Conservation (phyloP, 2,888 invertebrate genomes). For the Hydrotaea cyrtoneurina region DNA sequence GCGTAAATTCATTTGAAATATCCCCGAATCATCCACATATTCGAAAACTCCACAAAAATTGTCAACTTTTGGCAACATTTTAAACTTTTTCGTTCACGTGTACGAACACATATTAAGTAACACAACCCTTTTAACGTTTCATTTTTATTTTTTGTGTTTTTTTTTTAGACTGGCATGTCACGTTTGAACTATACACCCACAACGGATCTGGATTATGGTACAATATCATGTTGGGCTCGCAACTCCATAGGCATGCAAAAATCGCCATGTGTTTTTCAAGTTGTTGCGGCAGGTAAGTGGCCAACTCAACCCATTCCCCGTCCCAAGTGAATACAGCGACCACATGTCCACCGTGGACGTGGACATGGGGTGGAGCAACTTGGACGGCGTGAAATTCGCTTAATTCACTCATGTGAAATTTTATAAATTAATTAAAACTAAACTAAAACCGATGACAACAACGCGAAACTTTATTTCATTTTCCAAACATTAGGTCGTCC, state of each 20-base stretch:
- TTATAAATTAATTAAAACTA: slow-evolving; percentile 54
- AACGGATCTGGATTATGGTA: slow-evolving; percentile 94
- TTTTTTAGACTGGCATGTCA: slow-evolving; percentile 79
- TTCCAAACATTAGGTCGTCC: slow-evolving; percentile 86
- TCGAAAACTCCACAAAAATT: neutral
- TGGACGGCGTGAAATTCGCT: neutral
- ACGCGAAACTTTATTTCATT: slow-evolving; percentile 35
- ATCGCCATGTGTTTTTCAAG: slow-evolving; percentile 92
- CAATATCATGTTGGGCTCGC: slow-evolving; percentile 91
- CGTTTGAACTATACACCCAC: slow-evolving; percentile 92
- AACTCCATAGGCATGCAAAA: slow-evolving; percentile 92
- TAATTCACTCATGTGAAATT: slow-evolving; percentile 28
- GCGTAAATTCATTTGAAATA: neutral
- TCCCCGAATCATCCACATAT: neutral
- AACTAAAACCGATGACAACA: slow-evolving; percentile 21
- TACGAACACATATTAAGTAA: neutral
- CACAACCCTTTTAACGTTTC: slow-evolving; percentile 22
- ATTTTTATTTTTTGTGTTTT: slow-evolving; percentile 26
- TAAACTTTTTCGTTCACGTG: neutral
- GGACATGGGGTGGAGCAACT: no score
- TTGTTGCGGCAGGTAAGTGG: slow-evolving; percentile 89
- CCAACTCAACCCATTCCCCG: neutral
- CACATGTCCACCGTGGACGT: neutral
- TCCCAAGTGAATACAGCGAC: neutral
- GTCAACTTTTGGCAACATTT: neutral